A percentile compares a stretch with the other conserved stretches of the same genome.
phyloP scores from a whole-genome alignment of 2,888 invertebrate genomes.

The Heliconius cydno region DNA sequence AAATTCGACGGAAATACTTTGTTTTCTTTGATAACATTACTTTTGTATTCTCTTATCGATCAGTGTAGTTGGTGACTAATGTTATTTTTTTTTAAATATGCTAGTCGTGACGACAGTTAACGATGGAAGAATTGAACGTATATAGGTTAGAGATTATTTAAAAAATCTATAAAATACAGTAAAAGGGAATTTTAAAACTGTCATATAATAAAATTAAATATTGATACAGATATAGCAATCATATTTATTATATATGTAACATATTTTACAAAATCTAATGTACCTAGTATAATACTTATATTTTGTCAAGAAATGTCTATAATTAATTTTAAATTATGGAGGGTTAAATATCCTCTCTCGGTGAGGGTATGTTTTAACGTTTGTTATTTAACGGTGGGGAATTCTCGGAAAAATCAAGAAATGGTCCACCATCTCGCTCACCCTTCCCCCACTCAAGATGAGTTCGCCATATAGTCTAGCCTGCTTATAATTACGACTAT shows the following conservation, averaged over 20 bases:
- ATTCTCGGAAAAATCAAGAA: slow-evolving; percentile 44
- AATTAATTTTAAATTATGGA: neutral
- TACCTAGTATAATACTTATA: neutral
- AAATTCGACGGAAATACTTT: slow-evolving; percentile 54
- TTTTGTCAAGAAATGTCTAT: neutral
- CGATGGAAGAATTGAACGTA: neutral
- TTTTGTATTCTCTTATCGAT: slow-evolving; percentile 46
- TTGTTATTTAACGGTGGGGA: slow-evolving; percentile 41
- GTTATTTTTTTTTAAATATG: slow-evolving; percentile 34
- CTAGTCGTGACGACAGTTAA: slow-evolving; percentile 15
- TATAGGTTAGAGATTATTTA: neutral
- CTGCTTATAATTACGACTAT: slow-evolving; percentile 50
- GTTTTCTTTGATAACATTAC: slow-evolving; percentile 54
- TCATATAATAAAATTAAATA: neutral
- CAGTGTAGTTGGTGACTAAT: slow-evolving; percentile 43
- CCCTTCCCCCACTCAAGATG: slow-evolving; percentile 52
- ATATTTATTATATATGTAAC: neutral
- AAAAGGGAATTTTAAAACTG: neutral
- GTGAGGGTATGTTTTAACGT: slow-evolving; percentile 31
- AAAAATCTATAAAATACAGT: no score
- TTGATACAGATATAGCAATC: neutral
- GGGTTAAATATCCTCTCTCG: neutral
- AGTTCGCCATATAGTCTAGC: slow-evolving; percentile 49
- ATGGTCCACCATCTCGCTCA: slow-evolving; percentile 48
- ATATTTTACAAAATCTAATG: neutral